Percentiles rank a stretch among this genome's conserved stretches.
phyloP scores from a whole-genome alignment of 2,797 vertebrate species.

The Pseudopleuronectes americanus region DNA sequence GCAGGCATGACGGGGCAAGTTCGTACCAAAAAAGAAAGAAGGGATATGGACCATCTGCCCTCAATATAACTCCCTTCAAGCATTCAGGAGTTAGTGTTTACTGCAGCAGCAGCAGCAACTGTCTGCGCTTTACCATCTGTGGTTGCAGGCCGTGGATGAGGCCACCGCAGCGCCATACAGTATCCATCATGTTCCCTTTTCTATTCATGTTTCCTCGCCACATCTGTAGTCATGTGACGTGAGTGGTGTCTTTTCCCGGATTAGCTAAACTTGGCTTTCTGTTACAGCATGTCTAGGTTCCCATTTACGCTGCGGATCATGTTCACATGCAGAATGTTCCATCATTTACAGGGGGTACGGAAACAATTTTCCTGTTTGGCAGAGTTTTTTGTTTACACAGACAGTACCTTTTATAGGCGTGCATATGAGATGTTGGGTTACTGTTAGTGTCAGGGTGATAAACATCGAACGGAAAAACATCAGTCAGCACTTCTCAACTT shows the following conservation, averaged over 20 bases:
- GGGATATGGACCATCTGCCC: conserved; percentile 50
- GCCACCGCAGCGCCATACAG: conserved; percentile 43
- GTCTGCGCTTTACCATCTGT: conserved; percentile 48
- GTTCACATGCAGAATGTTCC: conserved; percentile 16
- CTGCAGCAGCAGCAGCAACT: conserved; percentile 27
- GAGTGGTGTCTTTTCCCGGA: conserved; percentile 45
- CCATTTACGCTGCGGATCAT: conserved; percentile 32
- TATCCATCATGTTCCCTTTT: conserved; percentile 44
- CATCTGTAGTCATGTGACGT: conserved; percentile 58
- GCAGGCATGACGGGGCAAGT: conserved; percentile 36
- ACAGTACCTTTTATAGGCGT: conserved; percentile 16
- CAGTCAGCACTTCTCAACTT: conserved; percentile 2
- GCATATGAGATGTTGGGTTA: conserved; percentile 13
- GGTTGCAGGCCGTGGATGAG: conserved; percentile 26
- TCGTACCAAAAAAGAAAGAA: conserved; percentile 10
- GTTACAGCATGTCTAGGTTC: conserved; percentile 39
- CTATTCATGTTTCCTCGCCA: conserved; percentile 50
- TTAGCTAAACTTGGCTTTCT: conserved; percentile 39
- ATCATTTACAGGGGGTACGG: conserved; percentile 20
- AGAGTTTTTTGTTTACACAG: conserved; percentile 42
- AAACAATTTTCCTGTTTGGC: conserved; percentile 31
- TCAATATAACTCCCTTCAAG: conserved; percentile 30
- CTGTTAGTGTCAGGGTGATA: conserved; percentile 32
- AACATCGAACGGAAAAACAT: conserved; percentile 38
- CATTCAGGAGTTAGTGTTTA: conserved; percentile 50